Evolutionary conservation across 2,797 vertebrate genomes (phyloP).

Genomic region (Malurus splendens): DNA sequence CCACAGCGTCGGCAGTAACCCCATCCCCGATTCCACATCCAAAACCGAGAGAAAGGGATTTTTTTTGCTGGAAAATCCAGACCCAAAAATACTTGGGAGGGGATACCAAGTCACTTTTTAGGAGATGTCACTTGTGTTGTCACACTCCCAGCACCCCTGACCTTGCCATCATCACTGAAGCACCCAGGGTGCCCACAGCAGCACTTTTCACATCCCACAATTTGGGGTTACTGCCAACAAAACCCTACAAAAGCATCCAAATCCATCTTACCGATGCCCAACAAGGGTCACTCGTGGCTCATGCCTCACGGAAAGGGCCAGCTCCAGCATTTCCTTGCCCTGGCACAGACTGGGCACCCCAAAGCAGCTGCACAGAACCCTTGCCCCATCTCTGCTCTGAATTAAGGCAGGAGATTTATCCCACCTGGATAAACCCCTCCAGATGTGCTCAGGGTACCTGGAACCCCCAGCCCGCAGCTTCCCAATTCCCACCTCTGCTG

Average conservation of each 20-base stretch:
- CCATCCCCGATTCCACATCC: accelerated
- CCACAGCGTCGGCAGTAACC: accelerated
- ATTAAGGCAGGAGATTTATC: neutral
- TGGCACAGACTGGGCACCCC: accelerated
- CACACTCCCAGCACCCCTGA: accelerated
- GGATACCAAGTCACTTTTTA: accelerated
- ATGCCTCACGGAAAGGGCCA: neutral
- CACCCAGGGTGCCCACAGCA: accelerated
- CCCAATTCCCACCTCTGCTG: accelerated
- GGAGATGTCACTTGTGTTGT: accelerated
- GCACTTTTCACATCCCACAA: neutral
- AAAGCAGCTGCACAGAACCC: accelerated
- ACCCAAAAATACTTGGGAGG: accelerated
- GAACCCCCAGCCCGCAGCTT: accelerated
- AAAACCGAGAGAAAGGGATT: accelerated
- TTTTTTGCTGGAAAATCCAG: accelerated
- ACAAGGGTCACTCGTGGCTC: accelerated
- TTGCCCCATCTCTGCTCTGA: accelerated
- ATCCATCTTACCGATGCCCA: accelerated
- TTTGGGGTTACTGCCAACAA: neutral
- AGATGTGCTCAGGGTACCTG: neutral
- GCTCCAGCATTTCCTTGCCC: neutral
- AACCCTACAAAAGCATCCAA: neutral
- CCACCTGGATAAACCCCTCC: neutral
- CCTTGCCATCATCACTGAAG: accelerated